Conservation (phyloP, 2,888 invertebrate species). For the Sturmia bella region DNA sequence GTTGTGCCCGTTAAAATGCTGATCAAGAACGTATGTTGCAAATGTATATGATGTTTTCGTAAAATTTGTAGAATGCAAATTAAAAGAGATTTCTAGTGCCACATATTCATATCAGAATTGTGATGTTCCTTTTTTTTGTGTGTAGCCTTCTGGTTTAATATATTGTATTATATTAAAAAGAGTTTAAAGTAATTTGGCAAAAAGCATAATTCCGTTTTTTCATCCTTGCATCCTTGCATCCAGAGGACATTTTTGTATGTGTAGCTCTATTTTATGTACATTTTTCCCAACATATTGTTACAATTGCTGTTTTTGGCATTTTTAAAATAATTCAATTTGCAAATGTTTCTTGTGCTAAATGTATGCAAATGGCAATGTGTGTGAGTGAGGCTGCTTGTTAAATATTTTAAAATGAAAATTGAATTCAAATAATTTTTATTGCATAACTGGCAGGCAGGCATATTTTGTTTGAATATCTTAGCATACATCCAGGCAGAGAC, state of each 20-base stretch:
- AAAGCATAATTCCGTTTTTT: too few species aligned
- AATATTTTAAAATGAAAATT: slow-evolving; percentile 63
- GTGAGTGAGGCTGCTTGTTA: slow-evolving; percentile 17
- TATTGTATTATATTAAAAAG: too few species aligned
- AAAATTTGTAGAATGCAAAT: too few species aligned
- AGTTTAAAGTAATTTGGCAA: too few species aligned
- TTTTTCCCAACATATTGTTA: slow-evolving; percentile 28
- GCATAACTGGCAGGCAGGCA: slow-evolving; percentile 33
- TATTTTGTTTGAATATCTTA: slow-evolving; percentile 11
- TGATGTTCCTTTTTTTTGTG: not conserved
- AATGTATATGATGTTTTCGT: too few species aligned
- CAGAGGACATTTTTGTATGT: not conserved
- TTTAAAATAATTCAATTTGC: slow-evolving; percentile 62
- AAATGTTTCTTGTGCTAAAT: slow-evolving; percentile 34
- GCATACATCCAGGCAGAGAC: not conserved
- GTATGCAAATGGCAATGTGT: not conserved
- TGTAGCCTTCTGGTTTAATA: not conserved
- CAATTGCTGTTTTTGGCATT: slow-evolving; percentile 32
- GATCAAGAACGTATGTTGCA: too few species aligned
- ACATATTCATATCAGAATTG: not conserved
- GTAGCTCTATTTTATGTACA: not conserved
- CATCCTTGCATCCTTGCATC: too few species aligned
- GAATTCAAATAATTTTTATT: slow-evolving; percentile 63
- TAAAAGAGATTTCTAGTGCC: too few species aligned
- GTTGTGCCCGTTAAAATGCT: too few species aligned